These are phyloP conservation scores for Camarhynchus parvulus DNA, from an alignment of 2,113 vertebrate species.

Conservation along the genomic window DNA sequence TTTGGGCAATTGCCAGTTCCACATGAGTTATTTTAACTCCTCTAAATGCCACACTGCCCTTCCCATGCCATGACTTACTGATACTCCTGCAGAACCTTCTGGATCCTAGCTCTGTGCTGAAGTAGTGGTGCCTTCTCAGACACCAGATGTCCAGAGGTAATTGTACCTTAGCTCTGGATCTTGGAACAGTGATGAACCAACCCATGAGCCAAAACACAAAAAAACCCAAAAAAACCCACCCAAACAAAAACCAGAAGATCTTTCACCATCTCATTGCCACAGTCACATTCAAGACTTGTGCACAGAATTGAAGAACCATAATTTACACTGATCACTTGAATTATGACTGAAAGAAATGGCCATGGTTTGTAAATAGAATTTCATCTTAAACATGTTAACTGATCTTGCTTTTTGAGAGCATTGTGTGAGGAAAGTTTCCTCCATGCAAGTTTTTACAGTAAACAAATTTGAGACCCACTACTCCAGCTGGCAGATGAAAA, in stretches of 20 bases:
- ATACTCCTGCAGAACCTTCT: background rate
- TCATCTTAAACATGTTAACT: background rate
- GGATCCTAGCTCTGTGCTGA: background rate
- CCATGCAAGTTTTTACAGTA: background rate
- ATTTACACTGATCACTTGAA: background rate
- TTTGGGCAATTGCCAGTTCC: background rate
- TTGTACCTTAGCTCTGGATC: background rate
- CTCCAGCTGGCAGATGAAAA: background rate
- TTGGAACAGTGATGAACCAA: background rate
- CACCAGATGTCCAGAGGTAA: background rate
- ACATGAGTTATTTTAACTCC: background rate
- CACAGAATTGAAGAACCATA: background rate
- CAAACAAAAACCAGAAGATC: background rate
- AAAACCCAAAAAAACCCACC: no score
- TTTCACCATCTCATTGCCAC: rapidly evolving
- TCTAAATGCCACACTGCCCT: background rate
- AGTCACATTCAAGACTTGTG: background rate
- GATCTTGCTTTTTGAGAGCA: background rate
- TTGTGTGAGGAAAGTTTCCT: background rate
- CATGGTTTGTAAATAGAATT: background rate
- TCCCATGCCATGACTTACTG: background rate
- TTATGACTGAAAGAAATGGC: background rate
- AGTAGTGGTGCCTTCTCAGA: background rate
- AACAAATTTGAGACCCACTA: background rate
- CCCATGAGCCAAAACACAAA: background rate